phyloP scores from a whole-genome alignment of 2,113 vertebrate genomes.

The Pomatorhinus ruficollis region DNA sequence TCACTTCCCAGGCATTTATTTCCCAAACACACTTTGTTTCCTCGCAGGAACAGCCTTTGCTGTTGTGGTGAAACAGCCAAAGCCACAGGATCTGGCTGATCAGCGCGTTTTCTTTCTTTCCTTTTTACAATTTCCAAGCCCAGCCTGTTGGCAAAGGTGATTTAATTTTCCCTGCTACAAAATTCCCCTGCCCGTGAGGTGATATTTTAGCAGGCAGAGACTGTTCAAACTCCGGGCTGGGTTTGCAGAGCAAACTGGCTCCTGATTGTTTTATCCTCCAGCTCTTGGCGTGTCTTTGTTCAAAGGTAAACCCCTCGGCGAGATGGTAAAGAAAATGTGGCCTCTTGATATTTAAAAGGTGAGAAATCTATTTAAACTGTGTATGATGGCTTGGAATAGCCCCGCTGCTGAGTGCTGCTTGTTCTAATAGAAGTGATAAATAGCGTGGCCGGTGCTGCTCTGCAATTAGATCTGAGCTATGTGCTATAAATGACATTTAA shows the following conservation, averaged over 20 bases:
- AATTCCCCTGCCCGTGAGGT: background rate
- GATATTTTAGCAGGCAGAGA: slow-evolving; percentile 34
- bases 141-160: background rate
- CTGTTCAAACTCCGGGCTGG: slow-evolving; percentile 13
- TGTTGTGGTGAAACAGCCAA: background rate
- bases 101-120: background rate
- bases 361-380: slow-evolving; percentile 72
- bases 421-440: slow-evolving; percentile 70
- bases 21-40: background rate
- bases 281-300: slow-evolving; percentile 56
- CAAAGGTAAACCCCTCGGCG: slow-evolving; percentile 61
- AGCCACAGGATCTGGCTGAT: background rate
- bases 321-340: slow-evolving; percentile 47
- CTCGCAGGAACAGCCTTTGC: background rate
- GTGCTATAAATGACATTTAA: slow-evolving; percentile 72
- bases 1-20: background rate
- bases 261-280: slow-evolving; percentile 58
- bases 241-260: slow-evolving; percentile 51
- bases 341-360: slow-evolving; percentile 76
- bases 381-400: slow-evolving; percentile 45
- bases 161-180: background rate
- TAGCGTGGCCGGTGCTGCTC: slow-evolving; percentile 54
- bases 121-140: background rate
- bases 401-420: slow-evolving; percentile 34
- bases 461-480: slow-evolving; percentile 76